These are phyloP conservation scores for Orthosia gracilis DNA, from an alignment of 2,888 invertebrate genomes.

Conservation along the genomic window DNA sequence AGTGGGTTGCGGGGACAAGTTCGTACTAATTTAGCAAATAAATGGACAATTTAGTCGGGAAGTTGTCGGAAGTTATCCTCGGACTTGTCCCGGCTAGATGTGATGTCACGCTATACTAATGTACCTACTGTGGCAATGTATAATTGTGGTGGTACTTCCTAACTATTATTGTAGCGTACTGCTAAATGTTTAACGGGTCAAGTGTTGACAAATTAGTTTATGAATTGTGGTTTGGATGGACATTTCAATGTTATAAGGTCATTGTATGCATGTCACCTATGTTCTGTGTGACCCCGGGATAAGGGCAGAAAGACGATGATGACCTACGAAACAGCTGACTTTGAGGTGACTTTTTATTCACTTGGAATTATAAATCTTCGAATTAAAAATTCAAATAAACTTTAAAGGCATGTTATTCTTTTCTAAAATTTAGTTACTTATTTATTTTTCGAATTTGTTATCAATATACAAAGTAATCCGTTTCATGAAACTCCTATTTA, in stretches of 20 bases:
- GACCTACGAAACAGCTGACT: no score
- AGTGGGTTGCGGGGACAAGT: constrained; percentile 68
- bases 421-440: no score
- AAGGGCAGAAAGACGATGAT: no score
- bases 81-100: constrained; percentile 63
- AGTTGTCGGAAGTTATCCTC: constrained; percentile 71
- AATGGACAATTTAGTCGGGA: constrained; percentile 78
- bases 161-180: constrained; percentile 30
- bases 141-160: constrained; percentile 46
- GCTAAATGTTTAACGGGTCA: constrained; percentile 18
- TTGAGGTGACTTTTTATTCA: no score
- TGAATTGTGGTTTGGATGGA: constrained; percentile 1
- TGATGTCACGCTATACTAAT: constrained; percentile 64
- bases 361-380: no score
- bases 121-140: constrained; percentile 60
- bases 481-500: no score
- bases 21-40: constrained; percentile 78
- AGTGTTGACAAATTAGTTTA: constrained; percentile 29
- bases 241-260: neutral
- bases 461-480: no score
- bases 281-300: no score
- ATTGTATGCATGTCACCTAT: no score
- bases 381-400: no score
- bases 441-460: no score
- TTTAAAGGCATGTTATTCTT: no score